These are phyloP conservation scores for Halocynthia aurantium DNA, from an alignment of 23 tunicate species.

Conservation along the genomic window DNA sequence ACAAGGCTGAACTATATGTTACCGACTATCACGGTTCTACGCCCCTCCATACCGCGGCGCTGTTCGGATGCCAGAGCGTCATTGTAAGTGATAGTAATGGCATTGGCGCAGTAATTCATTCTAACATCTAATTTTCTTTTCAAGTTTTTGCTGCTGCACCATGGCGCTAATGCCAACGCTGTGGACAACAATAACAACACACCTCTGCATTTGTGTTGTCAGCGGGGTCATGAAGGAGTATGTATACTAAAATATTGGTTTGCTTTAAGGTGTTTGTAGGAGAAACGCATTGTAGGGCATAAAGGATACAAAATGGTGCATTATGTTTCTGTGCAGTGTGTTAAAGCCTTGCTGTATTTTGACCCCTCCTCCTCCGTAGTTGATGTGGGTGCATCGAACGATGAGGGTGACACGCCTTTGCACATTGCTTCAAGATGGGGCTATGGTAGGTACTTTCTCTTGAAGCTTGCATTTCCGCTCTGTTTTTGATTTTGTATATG, in stretches of 20 bases:
- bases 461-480: not conserved
- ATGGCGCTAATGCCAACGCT: slow-evolving; percentile 67
- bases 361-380: slow-evolving; percentile 57
- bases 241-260: not conserved
- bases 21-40: slow-evolving; percentile 87
- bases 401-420: slow-evolving; percentile 75
- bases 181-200: slow-evolving; percentile 88
- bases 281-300: no score
- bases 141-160: slow-evolving; percentile 76
- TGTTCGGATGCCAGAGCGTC: slow-evolving; percentile 79
- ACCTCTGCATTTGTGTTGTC: slow-evolving; percentile 69
- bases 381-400: slow-evolving; percentile 51
- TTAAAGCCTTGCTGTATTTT: slow-evolving; percentile 74
- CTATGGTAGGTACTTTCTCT: slow-evolving; percentile 46
- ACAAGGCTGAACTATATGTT: slow-evolving; percentile 48
- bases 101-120: not conserved
- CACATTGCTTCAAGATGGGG: slow-evolving; percentile 89
- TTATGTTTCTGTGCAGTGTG: slow-evolving; percentile 45
- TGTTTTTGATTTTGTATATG: not conserved
- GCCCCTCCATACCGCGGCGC: slow-evolving; percentile 73
- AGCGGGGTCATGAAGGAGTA: slow-evolving; percentile 84
- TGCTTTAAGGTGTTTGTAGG: not conserved
- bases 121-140: not conserved
- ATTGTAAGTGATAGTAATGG: slow-evolving; percentile 38
- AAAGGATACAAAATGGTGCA: not conserved